Conservation (phyloP, 2,888 invertebrate species). For the Lepidochrysops patricia region DNA sequence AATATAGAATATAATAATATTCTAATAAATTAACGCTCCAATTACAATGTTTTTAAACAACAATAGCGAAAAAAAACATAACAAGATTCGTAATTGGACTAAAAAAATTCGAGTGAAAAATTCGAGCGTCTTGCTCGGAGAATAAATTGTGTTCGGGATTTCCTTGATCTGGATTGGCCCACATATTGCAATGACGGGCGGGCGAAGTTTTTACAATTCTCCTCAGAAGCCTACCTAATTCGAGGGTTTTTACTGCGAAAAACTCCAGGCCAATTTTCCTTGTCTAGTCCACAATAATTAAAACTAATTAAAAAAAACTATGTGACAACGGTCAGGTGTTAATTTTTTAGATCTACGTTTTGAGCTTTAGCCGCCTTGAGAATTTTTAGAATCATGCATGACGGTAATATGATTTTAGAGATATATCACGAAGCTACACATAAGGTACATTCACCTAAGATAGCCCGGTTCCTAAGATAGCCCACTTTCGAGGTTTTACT, state of each 20-base stretch:
- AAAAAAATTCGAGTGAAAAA: background rate
- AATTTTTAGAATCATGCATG: too few species aligned
- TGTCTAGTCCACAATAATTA: background rate
- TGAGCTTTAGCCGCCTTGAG: too few species aligned
- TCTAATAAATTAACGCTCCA: too few species aligned
- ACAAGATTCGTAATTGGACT: background rate
- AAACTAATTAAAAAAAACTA: too few species aligned
- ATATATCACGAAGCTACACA: too few species aligned
- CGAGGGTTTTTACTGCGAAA: background rate
- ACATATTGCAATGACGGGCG: conserved; percentile 27
- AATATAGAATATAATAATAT: too few species aligned
- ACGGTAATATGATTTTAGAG: too few species aligned
- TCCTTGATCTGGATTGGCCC: conserved; percentile 25
- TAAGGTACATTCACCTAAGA: too few species aligned
- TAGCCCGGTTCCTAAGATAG: too few species aligned
- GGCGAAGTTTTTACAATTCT: conserved; percentile 14
- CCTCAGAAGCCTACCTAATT: conserved; percentile 4
- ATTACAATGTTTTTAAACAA: background rate
- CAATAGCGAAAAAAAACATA: background rate
- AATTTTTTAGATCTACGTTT: too few species aligned
- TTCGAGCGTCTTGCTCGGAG: background rate
- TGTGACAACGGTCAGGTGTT: background rate
- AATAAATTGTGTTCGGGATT: conserved; percentile 6
- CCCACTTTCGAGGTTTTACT: too few species aligned
- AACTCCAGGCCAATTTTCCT: background rate